Base-by-base conservation (phyloP, 2,888 invertebrate genomes). In the Sipha maydis region DNA sequence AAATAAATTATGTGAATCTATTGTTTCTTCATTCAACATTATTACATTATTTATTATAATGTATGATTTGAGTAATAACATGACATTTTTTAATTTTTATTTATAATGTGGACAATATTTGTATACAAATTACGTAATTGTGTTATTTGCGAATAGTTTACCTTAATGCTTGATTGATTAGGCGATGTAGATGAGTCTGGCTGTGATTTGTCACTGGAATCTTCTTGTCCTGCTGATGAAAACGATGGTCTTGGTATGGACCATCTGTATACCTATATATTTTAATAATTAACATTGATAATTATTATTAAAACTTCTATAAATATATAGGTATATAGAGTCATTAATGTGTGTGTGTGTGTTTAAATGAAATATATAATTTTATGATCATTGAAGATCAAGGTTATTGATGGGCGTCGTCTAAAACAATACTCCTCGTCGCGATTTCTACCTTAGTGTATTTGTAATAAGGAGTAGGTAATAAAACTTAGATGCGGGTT, bases 241-340 rank as follows among this genome's bases (percentile, higher is more conserved):
- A 88, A 82, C 19, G 88, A 88, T 19, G 88, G 88, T 82, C 88
- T 88, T 48, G 88, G 88, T 75, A 88, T 88, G 25, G 88, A 80
- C 88, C 88, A 88, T 80, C 41, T 82, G 31, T 88, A 82, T 19
- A 88, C 25, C 88, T 88, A 31, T 4, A 56, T 19, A 31, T 17
- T 69, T 38, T 7, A 73, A 75, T 61, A 73, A 56, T 85, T 85
- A 78, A 31, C 69, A 85, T n/a, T 28, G n/a, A 11, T 78, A 67
- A 41, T 67, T 69, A 77, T 31, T 31, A 56, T n/a, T 41, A 61
- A 41, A 67, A 41, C 17, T 21, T 67, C n/a, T 41, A 21, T 48
- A 61, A 28, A 77, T 69, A 48, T 21, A 61, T 25, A 41, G 41
- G 41, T 41, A 41, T 41, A 41, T 8, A 41, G 9, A 41, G 8